Evolutionary conservation across 1,140 invertebrate genomes (phyloP).

Genomic region (Neodiprion fabricii): DNA sequence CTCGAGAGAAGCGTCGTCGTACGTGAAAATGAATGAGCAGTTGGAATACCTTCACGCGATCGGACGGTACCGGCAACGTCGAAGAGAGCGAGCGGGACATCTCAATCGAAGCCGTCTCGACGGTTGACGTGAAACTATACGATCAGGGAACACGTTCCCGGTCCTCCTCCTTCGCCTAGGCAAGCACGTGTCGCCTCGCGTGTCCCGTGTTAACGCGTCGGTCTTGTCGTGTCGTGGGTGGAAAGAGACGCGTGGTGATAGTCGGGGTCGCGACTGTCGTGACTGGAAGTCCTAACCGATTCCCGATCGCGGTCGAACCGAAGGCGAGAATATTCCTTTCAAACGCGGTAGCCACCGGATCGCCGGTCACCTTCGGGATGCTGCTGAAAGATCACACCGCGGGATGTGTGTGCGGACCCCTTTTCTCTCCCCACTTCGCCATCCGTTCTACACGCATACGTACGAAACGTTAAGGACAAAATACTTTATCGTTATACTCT

Average conservation of each 20-base stretch:
- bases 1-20: too few relatives aligned
- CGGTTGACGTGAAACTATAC: neutral
- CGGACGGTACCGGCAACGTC: neutral
- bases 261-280: neutral
- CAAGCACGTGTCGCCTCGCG: constrained; percentile 3
- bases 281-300: neutral
- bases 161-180: neutral
- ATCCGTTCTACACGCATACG: too few relatives aligned
- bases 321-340: neutral
- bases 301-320: neutral
- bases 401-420: too few relatives aligned
- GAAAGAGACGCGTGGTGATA: neutral
- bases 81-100: neutral
- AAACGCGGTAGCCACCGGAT: neutral
- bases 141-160: neutral
- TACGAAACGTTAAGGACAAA: neutral
- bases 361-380: neutral
- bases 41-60: neutral
- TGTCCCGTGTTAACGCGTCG: neutral
- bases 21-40: neutral
- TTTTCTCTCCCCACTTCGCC: too few relatives aligned
- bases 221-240: neutral
- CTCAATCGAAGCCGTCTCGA: neutral
- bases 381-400: neutral
- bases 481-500: neutral